Base-by-base conservation (phyloP, 2,797 vertebrate species). In the Hybognathus amarus region DNA sequence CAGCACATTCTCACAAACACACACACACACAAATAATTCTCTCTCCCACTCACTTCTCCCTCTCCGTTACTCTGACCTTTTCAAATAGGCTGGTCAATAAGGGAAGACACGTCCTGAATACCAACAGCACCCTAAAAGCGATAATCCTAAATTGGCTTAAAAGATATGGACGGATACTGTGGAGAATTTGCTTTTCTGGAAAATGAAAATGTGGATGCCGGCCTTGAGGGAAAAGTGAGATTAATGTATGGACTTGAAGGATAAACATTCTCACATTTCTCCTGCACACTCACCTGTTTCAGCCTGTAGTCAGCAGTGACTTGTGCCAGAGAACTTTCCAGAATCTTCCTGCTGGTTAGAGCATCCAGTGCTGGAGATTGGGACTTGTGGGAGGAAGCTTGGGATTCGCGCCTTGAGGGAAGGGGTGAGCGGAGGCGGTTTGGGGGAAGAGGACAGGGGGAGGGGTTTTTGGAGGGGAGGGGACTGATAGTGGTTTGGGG, bases 401-500 rank as follows among this genome's bases (percentile, higher is more conserved):
- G 88, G 78, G 86, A 82, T 74, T 76, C n/a, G 84, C n/a, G 82
- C 77, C 73, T 85, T 87, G 15, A 93, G 90, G 80, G 93, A 93
- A 89, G 93, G 92, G 88, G 91, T 86, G 67, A 88, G 68, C 82
- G 92, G 86, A 36, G 93, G 93, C 47, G 92, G 91, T 90, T 97
- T 97, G 85, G 97, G 95, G 92, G 97, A 97, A 93, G 96, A 95
- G 93, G 96, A 96, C 89, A 93, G 86, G 20, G 96, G 96, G 92
- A 97, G 96, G 91, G 95, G 92, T 0, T 95, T n/a, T 95, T 85
- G 97, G 94, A 86, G 97, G 97, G 86, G 96, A 97, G 87, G 97
- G 96, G 92, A 99, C 96, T 38, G 97, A 96, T 73, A 97, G 94
- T 69, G 97, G 97, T 92, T 97, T 99, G 64, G 96, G 95, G 91